phyloP scores from a whole-genome alignment of 2,888 invertebrate species.

The Leptodirus hochenwartii region DNA sequence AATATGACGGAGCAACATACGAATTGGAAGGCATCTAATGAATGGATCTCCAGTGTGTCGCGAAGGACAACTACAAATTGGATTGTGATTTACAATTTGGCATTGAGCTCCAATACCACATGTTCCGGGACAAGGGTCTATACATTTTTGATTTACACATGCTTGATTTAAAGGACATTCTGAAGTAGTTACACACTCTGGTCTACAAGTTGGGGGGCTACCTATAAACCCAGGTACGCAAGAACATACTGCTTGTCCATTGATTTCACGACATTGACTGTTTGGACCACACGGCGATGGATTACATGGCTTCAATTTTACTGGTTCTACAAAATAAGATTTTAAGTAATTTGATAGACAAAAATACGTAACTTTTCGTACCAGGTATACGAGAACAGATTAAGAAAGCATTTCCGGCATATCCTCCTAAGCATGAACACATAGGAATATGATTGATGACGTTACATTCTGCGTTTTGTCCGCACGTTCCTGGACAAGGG shows the following conservation, averaged over 20 bases:
- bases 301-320: conserved; percentile 34
- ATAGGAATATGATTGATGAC: conserved; percentile 54
- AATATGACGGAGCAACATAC: conserved; percentile 24
- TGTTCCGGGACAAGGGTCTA: conserved; percentile 47
- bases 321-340: conserved; percentile 11
- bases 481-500: conserved; percentile 72
- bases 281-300: conserved; percentile 47
- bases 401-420: conserved; percentile 52
- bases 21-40: conserved; percentile 35
- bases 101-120: conserved; percentile 51
- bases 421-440: conserved; percentile 37
- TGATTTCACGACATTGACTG: conserved; percentile 40
- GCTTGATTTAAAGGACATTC: conserved; percentile 49
- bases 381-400: conserved; percentile 33
- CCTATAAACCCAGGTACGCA: conserved; percentile 46
- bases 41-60: conserved; percentile 46
- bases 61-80: conserved; percentile 47
- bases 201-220: conserved; percentile 45
- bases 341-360: conserved; percentile 1
- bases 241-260: conserved; percentile 49
- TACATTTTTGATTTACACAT: conserved; percentile 48
- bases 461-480: conserved; percentile 55
- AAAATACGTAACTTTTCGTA: conserved; percentile 6
- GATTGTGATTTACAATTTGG: conserved; percentile 53
- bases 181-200: conserved; percentile 49